Base-by-base conservation (phyloP, 2,113 vertebrate species). In the Polypterus bichir region DNA sequence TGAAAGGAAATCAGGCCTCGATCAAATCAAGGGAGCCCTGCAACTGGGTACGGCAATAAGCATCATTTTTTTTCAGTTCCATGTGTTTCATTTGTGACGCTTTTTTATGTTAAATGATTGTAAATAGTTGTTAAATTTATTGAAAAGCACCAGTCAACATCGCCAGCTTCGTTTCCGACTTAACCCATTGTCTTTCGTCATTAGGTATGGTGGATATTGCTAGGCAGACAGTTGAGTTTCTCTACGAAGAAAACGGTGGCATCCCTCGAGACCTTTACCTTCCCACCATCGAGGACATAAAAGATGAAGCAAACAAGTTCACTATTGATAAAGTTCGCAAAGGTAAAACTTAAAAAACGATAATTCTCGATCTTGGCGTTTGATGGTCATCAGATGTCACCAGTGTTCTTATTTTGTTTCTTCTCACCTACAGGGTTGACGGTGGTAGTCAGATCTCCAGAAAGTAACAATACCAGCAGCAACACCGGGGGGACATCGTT, bases 271-370 rank as follows among this genome's bases (percentile, higher is more conserved):
- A 98, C 76, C 90, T 99, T 4, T 97, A 99, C 70, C 94, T 99
- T 59, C 96, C 96, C 45, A 98, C 94, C 55, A 99, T 99, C 1
- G 96, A 99, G 72, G 96, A 99, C 49, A 98, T 99, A 69, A 98
- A 97, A 76, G 96, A 98, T 0, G 96, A 99, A 73, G 96, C 96
- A 54, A 97, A 95, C 81, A 99, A 99, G 77, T 98, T 99, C 80
- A 99, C 94, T 2, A 90, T 93, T 8, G 94, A 99, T 78, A 99
- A 98, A 96, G 94, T 99, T 68, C 94, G 94, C 68, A 98, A 98
- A 97, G 96, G 96, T 98, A 79, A 54, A 51, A 51, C 49, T 9
- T 7, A 7, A 27, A 27, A 27, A 27, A 27, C 27, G 27, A 46
- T 44, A 58, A 4, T 62, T 49, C 47, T 49, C 47, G 7, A 9